phyloP scores from a whole-genome alignment of 2,797 vertebrate species.

The Halcyon smyrnensis region DNA sequence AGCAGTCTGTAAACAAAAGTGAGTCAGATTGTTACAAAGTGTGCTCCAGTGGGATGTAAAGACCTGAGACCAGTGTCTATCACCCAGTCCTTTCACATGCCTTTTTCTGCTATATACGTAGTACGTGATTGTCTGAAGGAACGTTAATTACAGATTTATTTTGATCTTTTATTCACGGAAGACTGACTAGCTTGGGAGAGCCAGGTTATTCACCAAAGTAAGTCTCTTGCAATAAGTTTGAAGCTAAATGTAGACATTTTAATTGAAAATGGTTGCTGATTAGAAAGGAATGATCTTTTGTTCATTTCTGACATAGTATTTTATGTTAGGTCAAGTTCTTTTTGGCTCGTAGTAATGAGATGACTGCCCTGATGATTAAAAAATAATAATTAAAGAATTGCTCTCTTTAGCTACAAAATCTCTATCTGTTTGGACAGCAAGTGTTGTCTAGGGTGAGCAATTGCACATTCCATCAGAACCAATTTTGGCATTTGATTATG shows the following conservation, averaged over 20 bases:
- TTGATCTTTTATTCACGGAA: not conserved
- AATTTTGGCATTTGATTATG: conserved; percentile 1
- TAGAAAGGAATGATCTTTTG: not conserved
- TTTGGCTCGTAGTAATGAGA: conserved; percentile 18
- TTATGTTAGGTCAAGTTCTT: conserved; percentile 40
- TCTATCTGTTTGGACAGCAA: conserved; percentile 30
- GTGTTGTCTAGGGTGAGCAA: conserved; percentile 19
- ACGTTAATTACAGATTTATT: not conserved
- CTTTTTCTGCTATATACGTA: not conserved
- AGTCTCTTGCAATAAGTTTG: not conserved
- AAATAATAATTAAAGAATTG: not conserved
- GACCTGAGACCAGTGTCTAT: not conserved
- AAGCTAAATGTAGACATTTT: not conserved
- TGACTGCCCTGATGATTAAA: conserved; percentile 14
- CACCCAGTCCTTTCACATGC: not conserved
- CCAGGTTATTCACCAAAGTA: not conserved
- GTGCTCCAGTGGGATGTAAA: not conserved
- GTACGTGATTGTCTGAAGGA: not conserved
- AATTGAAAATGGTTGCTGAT: conserved; percentile 46
- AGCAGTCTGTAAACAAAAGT: rapidly evolving
- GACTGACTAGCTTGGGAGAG: not conserved
- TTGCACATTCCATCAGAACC: not conserved
- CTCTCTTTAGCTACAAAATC: not conserved
- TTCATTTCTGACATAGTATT: not conserved
- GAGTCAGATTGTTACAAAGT: not conserved